These are phyloP conservation scores for Dicrostonyx torquatus DNA, from an alignment of 2,797 vertebrate genomes.

Conservation along the genomic window DNA sequence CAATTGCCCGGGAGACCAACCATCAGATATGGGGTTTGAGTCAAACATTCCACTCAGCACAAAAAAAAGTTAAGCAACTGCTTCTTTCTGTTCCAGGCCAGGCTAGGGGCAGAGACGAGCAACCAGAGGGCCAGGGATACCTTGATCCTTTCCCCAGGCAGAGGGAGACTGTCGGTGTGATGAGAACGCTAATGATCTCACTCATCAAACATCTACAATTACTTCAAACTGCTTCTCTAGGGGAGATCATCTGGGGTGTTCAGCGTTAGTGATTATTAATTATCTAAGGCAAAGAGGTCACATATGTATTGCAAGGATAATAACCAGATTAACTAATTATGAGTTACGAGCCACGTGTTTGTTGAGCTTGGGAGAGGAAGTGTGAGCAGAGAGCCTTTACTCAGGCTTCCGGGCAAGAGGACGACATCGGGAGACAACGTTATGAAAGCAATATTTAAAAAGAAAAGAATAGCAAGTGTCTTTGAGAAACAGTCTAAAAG, in stretches of 20 bases:
- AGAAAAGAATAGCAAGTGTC: not conserved
- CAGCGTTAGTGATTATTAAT: not conserved
- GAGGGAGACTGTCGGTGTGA: not conserved
- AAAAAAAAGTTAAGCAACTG: not conserved
- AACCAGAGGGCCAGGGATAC: not conserved
- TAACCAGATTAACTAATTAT: not conserved
- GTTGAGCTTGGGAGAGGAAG: not conserved
- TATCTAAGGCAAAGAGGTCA: not conserved
- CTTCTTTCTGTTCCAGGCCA: not conserved
- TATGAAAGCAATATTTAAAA: not conserved
- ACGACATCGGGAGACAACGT: not conserved
- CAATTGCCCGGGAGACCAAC: not conserved
- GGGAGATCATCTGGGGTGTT: not conserved
- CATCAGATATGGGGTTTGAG: not conserved
- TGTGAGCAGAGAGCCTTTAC: not conserved
- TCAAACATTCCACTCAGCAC: not conserved
- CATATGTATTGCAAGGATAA: not conserved
- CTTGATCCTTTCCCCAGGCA: not conserved
- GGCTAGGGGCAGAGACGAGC: not conserved
- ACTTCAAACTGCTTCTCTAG: not conserved
- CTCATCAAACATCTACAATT: not conserved
- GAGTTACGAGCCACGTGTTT: not conserved
- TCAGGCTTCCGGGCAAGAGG: not conserved
- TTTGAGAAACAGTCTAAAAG: constrained; percentile 48
- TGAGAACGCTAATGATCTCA: not conserved